Evolutionary conservation across 2,797 vertebrate genomes (phyloP), one percentile per base, ranked within the genome.

Genomic region (Xyrichtys novacula): DNA sequence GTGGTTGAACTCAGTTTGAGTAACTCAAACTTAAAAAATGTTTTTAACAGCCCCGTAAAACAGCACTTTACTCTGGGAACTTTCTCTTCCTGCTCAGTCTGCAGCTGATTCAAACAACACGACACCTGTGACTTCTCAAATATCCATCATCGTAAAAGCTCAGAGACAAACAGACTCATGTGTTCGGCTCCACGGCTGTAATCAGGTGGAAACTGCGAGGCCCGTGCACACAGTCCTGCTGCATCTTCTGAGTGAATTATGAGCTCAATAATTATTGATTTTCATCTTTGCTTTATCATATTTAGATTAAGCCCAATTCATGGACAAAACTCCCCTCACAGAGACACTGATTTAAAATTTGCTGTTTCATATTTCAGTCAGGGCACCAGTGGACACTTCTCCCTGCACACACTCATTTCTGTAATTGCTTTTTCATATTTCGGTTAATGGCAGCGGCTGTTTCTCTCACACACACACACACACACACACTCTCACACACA

Each of bases 111-210:
- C 70, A 68, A 83, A 79, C 81, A 68, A 80, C 80, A 57, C 25
- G 59, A 65, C 85, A 91, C 88, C 85, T 89, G 85, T 71, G 80
- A 84, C 83, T 55, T 76, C 83, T 74, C 71, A 83, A 74, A 86
- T 78, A 74, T 68, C 74, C 1, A 60, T 86, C 74, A 56, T 85
- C 71, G 57, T 59, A 78, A 81, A 83, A 79, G 70, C 85, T 83
- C 84, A 61, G 74, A 68, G 67, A 81, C 28, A 29, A 85, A 59
- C 76, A 70, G 67, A 81, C n/a, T n/a, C n/a, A n/a, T n/a, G n/a
- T 52, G 58, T 2, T 38, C 65, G 69, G 65, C 36, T 50, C 23
- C 48, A 50, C 83, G 48, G 44, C 31, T 55, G 71, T 81, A 77
- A 80, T 86, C 84, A 81, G 80, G 83, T 74, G 74, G 66, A 76